Evolutionary conservation across 2,888 invertebrate species (phyloP).

Genomic region (Phragmatobia fuliginosa): DNA sequence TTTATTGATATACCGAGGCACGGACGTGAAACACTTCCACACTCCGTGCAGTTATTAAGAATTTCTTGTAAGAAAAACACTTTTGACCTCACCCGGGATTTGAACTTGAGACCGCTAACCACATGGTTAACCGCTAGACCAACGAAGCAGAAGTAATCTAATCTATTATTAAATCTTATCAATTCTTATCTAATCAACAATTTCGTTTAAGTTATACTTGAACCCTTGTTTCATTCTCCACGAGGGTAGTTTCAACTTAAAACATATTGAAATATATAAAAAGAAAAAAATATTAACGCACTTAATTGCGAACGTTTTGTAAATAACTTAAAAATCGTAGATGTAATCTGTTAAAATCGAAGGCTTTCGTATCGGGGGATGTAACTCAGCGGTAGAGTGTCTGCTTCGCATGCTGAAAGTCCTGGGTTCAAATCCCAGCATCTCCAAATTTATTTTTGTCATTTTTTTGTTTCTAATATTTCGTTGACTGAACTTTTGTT

Average conservation of each 20-base stretch:
- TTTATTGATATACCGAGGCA: background rate
- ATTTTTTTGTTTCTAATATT: background rate
- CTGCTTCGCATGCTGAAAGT: constrained; percentile 89
- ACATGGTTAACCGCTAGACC: no score
- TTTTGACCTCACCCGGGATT: no score
- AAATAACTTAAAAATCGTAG: background rate
- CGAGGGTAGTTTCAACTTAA: background rate
- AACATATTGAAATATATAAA: background rate
- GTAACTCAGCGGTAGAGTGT: constrained; percentile 87
- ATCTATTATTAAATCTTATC: no score
- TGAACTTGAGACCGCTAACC: no score
- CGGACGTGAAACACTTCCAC: no score
- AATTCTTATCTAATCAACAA: no score
- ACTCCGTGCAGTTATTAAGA: no score
- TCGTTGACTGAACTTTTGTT: background rate
- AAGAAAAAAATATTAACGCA: background rate
- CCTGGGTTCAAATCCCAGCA: constrained; percentile 6
- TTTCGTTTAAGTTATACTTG: background rate
- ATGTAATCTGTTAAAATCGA: background rate
- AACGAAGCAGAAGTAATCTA: no score
- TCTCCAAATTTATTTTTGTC: background rate
- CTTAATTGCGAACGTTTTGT: background rate
- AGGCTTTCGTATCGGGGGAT: constrained; percentile 63
- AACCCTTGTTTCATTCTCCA: background rate
- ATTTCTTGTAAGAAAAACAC: no score